A percentile compares a stretch with the other conserved stretches of the same genome.
Conservation (phyloP, 1,140 invertebrate species). For the Triops longicaudatus region DNA sequence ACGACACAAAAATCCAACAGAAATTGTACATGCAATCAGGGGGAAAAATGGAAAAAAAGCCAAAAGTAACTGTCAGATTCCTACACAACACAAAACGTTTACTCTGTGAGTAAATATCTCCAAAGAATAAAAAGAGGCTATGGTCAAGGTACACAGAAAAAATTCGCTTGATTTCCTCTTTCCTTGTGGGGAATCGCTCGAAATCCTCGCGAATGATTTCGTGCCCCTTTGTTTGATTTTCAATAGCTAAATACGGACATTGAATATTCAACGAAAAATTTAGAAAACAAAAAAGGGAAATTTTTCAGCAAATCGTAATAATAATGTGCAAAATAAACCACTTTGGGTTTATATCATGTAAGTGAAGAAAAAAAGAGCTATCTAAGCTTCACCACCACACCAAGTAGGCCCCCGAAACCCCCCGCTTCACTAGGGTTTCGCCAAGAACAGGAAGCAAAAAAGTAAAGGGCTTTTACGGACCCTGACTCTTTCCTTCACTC, state of each 20-base stretch:
- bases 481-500: neutral
- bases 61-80: neutral
- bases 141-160: neutral
- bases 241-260: neutral
- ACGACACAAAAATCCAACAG: neutral
- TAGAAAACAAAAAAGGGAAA: neutral
- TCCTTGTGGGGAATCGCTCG: neutral
- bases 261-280: neutral
- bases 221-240: neutral
- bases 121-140: neutral
- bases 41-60: neutral
- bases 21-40: neutral
- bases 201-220: neutral
- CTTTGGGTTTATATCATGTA: neutral
- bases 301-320: neutral
- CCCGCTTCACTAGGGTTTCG: neutral
- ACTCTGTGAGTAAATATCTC: neutral
- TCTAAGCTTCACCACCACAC: neutral
- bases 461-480: neutral
- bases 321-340: conserved; percentile 8
- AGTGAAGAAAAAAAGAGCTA: neutral
- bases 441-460: neutral
- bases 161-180: neutral
- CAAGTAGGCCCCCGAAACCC: neutral
- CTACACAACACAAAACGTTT: conserved; percentile 2